A percentile compares a stretch with the other conserved stretches of the same genome.
Conservation (phyloP, 1,140 invertebrate genomes). For the Lysiphlebus fabarum region DNA sequence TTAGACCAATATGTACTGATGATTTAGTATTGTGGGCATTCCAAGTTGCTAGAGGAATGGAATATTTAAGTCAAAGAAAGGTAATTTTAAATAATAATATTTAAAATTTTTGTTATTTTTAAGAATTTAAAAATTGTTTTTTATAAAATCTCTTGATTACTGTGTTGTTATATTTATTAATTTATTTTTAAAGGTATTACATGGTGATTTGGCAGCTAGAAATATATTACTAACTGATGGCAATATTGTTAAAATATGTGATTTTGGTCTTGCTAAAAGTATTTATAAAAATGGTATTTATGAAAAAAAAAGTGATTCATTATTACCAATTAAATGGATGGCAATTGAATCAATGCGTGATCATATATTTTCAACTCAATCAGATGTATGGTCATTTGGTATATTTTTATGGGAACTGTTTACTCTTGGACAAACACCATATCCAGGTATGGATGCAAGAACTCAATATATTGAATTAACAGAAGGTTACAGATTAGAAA, state of each 20-base stretch:
- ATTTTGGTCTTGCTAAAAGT: constrained; percentile 93
- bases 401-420: constrained; percentile 95
- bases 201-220: constrained; percentile 94
- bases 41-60: constrained; percentile 93
- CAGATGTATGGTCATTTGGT: constrained; percentile 92
- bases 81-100: constrained; percentile 48
- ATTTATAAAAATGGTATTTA: constrained; percentile 93
- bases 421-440: constrained; percentile 82
- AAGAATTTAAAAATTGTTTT: neutral
- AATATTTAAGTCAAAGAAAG: constrained; percentile 84
- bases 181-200: constrained; percentile 65
- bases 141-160: neutral
- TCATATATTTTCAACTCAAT: constrained; percentile 79
- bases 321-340: constrained; percentile 79
- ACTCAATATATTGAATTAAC: constrained; percentile 71
- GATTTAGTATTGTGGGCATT: constrained; percentile 90
- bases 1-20: constrained; percentile 68
- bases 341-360: constrained; percentile 78
- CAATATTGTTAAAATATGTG: constrained; percentile 90
- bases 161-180: no score
- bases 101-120: neutral
- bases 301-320: constrained; percentile 81
- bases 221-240: constrained; percentile 91
- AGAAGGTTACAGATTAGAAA: constrained; percentile 83
- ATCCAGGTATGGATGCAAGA: constrained; percentile 76